Evolutionary conservation across 2,113 vertebrate genomes (phyloP), one percentile per base, ranked within the genome.

Genomic region (Oryzias curvinotus): DNA sequence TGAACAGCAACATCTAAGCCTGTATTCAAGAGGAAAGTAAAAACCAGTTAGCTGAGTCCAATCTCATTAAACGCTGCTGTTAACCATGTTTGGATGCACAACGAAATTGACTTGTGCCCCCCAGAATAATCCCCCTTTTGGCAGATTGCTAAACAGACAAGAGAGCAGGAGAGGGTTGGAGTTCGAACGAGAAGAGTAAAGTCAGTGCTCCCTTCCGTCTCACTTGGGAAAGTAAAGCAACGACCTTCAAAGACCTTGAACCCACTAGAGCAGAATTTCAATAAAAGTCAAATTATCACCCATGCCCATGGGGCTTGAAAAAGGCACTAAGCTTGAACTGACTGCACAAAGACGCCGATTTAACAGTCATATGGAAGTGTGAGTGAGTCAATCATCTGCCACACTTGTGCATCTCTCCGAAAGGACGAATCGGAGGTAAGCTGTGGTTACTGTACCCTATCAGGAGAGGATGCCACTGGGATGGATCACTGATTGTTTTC

Each of bases 221-320:
- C 56, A 70, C 77, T 69, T 56, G 57, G 16, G 75, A 70, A 63
- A 55, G 78, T 81, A 78, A 83, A 57, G 77, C 50, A 46, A 63
- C 65, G 74, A 86, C 86, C 87, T 90, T 86, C 85, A 84, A 71
- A 77, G 82, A 90, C 90, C 85, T 90, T 87, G 85, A 89, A 90
- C 87, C 65, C 78, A 68, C 71, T 72, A 71, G 77, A 87, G 87
- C 80, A 51, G 81, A 75, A 88, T 90, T 90, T 89, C 87, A 91
- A 91, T 90, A 89, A 91, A 89, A 89, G 85, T 82, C 77, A 77
- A 88, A 91, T 91, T 86, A 91, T 90, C 80, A 52, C 74, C 57
- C 14, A 7, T 18, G 52, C 84, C 83, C 77, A 68, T 59, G 83
- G 77, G 76, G 78, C 67, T 68, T 13, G 67, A 65, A 44, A 55